Percentiles rank a stretch among this genome's conserved stretches.
phyloP scores from a whole-genome alignment of 1,140 invertebrate species.

The Frieseomelitta varia region DNA sequence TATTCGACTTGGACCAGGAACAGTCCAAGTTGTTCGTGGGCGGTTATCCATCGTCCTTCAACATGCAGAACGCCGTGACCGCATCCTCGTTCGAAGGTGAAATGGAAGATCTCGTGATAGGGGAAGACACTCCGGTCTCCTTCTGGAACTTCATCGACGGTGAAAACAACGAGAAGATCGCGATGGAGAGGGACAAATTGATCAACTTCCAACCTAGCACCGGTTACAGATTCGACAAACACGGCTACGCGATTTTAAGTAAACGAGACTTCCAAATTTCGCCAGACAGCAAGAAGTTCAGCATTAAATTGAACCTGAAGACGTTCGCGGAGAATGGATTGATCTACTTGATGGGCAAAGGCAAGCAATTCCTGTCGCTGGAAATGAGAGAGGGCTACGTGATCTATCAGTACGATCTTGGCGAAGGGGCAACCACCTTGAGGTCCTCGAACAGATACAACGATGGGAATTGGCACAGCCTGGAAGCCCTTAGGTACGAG shows the following conservation, averaged over 20 bases:
- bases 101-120: conserved; percentile 95
- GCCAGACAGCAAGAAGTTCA: conserved; percentile 84
- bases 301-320: conserved; percentile 88
- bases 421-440: conserved; percentile 84
- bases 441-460: conserved; percentile 86
- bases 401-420: conserved; percentile 88
- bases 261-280: conserved; percentile 83
- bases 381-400: conserved; percentile 91
- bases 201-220: conserved; percentile 85
- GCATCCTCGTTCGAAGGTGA: conserved; percentile 92
- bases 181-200: conserved; percentile 87
- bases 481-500: conserved; percentile 87
- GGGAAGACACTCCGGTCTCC: conserved; percentile 93
- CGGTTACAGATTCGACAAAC: conserved; percentile 93
- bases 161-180: conserved; percentile 89
- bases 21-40: conserved; percentile 95
- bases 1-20: conserved; percentile 93
- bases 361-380: conserved; percentile 90
- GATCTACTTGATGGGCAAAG: conserved; percentile 91
- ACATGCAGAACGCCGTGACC: conserved; percentile 86
- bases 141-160: conserved; percentile 96
- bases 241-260: conserved; percentile 90
- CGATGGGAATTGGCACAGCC: conserved; percentile 91
- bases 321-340: conserved; percentile 93
- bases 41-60: conserved; percentile 89